Conservation (phyloP, 2,888 invertebrate species). For the Autographa gamma region DNA sequence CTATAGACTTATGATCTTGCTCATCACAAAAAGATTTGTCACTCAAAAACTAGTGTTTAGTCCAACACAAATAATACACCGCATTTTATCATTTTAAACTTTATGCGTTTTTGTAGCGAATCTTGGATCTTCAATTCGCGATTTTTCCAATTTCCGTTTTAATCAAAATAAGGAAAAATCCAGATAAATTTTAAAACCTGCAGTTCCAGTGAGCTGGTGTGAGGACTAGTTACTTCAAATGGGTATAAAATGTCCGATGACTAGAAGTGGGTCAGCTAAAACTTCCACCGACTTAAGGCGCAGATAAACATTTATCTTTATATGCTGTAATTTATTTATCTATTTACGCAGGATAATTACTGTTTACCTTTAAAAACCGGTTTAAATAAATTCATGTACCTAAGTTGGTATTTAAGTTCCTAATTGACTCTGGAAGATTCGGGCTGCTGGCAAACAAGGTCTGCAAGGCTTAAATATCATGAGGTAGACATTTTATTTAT, state of each 20-base stretch:
- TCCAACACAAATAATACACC: too few relatives aligned
- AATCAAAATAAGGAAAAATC: background rate
- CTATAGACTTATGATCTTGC: too few relatives aligned
- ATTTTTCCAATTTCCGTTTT: background rate
- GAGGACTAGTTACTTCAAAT: constrained; percentile 41
- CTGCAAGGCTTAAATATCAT: too few relatives aligned
- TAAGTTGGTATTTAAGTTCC: background rate
- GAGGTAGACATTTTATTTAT: too few relatives aligned
- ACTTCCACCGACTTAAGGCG: constrained; percentile 64
- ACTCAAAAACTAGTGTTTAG: too few relatives aligned
- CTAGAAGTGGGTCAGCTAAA: constrained; percentile 69
- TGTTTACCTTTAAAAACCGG: background rate
- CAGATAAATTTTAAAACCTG: background rate
- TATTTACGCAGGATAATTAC: background rate
- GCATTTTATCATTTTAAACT: too few relatives aligned
- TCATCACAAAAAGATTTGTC: too few relatives aligned
- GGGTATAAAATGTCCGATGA: constrained; percentile 39
- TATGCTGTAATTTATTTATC: background rate
- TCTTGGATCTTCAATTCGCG: too few relatives aligned
- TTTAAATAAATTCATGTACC: background rate
- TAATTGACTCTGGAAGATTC: background rate
- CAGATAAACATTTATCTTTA: constrained; percentile 12
- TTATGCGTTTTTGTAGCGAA: too few relatives aligned
- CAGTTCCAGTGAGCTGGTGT: constrained; percentile 10
- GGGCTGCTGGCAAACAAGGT: too few relatives aligned